Base-by-base conservation (phyloP, 2,888 invertebrate species). In the Brachypterus glaber region DNA sequence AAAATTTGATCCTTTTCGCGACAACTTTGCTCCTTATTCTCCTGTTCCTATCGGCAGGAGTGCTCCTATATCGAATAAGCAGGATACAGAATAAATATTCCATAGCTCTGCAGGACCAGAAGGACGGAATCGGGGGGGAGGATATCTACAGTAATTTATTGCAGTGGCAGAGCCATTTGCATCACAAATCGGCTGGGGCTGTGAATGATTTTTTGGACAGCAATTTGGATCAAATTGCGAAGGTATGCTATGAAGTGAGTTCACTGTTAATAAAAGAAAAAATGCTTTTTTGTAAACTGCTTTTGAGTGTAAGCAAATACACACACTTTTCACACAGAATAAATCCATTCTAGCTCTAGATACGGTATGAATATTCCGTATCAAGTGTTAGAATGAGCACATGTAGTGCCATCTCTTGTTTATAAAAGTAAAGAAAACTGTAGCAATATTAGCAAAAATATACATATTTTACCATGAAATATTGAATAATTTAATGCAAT, bases 211-310 rank as follows among this genome's bases (percentile, higher is more conserved):
- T 81, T 68, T 73, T 88, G 44, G 77, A 79, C 55, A 75, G 79
- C 47, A 86, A 87, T 71, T 72, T 87, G 50, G 73, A 86, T 63
- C 77, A 87, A 66, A 82, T 88, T 54, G 78, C 82, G 43, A 85
- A 83, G 78, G 87, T 83, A 63, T 59, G 55, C n/a, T n/a, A 21
- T 21, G 24, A 7, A 21, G 7, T 21, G 24, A 8, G 9, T 8
- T 8, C 24, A 21, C 38, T 18, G 5, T 16, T 12, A 16, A 29
- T 39, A 15, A 32, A 32, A 32, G 12, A 32, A 11, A 16, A 16
- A 17, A 32, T 9, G 12, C n/a, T n/a, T n/a, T n/a, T n/a, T n/a
- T n/a, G n/a, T n/a, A n/a, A n/a, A n/a, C n/a, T n/a, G n/a, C n/a
- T n/a, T n/a, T n/a, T n/a, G n/a, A n/a, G n/a, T n/a, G n/a, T n/a